Evolutionary conservation across 2,113 vertebrate species (phyloP), one percentile per base, ranked within the genome.

Genomic region (Triplophysa siluroides): DNA sequence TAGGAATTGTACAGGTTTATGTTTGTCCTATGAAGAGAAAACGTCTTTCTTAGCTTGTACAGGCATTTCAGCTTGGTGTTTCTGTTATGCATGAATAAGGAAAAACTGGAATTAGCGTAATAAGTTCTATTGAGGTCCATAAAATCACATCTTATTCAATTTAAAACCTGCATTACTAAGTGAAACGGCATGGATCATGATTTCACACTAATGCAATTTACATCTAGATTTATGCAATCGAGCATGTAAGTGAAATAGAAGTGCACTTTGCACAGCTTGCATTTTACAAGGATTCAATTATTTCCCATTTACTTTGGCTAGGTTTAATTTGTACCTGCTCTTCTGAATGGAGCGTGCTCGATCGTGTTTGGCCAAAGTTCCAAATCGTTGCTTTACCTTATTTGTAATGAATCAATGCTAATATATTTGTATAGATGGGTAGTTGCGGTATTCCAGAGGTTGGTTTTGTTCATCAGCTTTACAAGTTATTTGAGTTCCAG

Each of bases 211-310:
- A 75, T 62, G 24, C 2, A 38, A 74, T 75, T 10, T 12, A 43
- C 1, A 56, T 43, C 21, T 61, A 45, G 21, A 74, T 45, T 61
- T 43, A 38, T 58, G 33, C 70, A 4, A 12, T 16, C 38, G 70
- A 74, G 50, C 71, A 18, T 74, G n/a, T 43, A 23, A 61, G 38
- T 45, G 4, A 18, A 45, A 45, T 12, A 12, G 19, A 24, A 43
- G 33, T 75, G 41, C 41, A 62, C 2, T 75, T 75, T 63, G 58
- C 38, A 26, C 24, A 19, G 23, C 41, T 75, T 75, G 73, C 73
- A 75, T 58, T 58, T 75, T 63, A 45, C 16, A 19, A 13, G 0
- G 23, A 19, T 75, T 74, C 29, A 43, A 61, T 61, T 61, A 60
- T 74, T 74, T 74, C 38, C 12, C 19, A 24, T 61, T 45, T 47